Conservation (phyloP, 2,797 vertebrate species). For the Dipus sagitta region DNA sequence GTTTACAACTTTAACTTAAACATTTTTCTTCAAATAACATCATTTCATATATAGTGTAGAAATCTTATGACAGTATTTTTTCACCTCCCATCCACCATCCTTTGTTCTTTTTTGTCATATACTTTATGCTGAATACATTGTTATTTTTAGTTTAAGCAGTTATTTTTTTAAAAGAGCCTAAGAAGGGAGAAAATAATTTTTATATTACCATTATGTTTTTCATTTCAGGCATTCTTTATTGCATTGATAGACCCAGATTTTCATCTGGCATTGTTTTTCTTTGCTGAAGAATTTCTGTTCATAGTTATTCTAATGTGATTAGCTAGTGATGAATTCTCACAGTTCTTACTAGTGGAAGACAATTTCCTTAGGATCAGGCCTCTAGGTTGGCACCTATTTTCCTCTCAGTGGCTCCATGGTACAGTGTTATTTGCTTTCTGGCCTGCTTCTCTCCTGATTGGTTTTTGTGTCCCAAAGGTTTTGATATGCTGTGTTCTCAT, state of each 20-base stretch:
- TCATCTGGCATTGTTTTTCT: slow-evolving; percentile 42
- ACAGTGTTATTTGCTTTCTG: too few species aligned
- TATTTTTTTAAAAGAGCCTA: slow-evolving; percentile 30
- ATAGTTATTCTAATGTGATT: slow-evolving; percentile 6
- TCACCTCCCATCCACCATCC: neutral
- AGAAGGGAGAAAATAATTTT: slow-evolving; percentile 42
- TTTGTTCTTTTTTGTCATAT: slow-evolving; percentile 26
- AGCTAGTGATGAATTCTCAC: slow-evolving; percentile 8
- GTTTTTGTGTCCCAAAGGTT: too few species aligned
- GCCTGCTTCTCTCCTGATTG: too few species aligned
- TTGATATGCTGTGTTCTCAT: too few species aligned
- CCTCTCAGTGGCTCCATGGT: too few species aligned
- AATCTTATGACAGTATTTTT: neutral
- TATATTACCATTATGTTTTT: neutral
- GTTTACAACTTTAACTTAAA: neutral
- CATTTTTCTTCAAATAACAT: neutral
- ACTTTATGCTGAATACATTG: neutral
- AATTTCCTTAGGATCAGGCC: too few species aligned
- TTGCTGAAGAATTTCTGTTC: slow-evolving; percentile 43
- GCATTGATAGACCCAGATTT: slow-evolving; percentile 11
- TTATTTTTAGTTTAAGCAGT: slow-evolving; percentile 47
- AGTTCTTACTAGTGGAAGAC: neutral
- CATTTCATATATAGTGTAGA: neutral
- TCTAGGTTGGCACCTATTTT: too few species aligned
- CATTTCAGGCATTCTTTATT: neutral